Percentiles rank a stretch among this genome's conserved stretches.
Evolutionary conservation across 2,797 vertebrate species (phyloP).

Genomic region (Odontamblyopus rebecca): DNA sequence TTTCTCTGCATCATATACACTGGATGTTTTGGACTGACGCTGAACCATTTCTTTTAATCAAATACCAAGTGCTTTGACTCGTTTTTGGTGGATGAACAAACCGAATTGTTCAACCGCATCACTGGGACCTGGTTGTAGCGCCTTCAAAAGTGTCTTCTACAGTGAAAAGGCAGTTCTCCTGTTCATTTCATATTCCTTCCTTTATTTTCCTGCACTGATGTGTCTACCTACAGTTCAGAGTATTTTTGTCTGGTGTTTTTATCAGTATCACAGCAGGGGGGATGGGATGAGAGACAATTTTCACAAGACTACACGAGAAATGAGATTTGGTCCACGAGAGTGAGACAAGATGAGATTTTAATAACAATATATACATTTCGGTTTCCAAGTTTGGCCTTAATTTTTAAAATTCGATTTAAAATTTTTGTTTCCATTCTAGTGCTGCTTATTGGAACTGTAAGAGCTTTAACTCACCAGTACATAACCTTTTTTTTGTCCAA

Average conservation of each 20-base stretch:
- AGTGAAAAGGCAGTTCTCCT: conserved; percentile 34
- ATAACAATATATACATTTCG: no score
- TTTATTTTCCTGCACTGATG: conserved; percentile 20
- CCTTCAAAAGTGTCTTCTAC: conserved; percentile 74
- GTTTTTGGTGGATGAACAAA: conserved; percentile 39
- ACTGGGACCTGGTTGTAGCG: conserved; percentile 48
- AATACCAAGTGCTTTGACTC: conserved; percentile 32
- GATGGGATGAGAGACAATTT: no score
- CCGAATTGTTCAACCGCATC: conserved; percentile 49
- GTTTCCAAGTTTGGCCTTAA: no score
- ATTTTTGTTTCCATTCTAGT: no score
- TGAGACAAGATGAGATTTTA: no score
- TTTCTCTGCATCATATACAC: not conserved
- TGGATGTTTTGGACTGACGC: conserved; percentile 33
- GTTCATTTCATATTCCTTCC: conserved; percentile 9
- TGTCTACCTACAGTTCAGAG: conserved; percentile 48
- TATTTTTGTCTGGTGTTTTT: conserved; percentile 33
- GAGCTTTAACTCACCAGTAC: no score
- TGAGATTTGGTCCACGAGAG: no score
- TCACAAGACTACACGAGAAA: no score
- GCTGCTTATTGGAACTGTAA: no score
- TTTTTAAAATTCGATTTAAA: no score
- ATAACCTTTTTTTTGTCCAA: no score
- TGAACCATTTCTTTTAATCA: conserved; percentile 24
- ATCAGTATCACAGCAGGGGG: conserved; percentile 43